Percentiles rank a stretch among this genome's conserved stretches.
phyloP scores from a whole-genome alignment of 2,797 vertebrate species.

The Tolypeutes matacus region DNA sequence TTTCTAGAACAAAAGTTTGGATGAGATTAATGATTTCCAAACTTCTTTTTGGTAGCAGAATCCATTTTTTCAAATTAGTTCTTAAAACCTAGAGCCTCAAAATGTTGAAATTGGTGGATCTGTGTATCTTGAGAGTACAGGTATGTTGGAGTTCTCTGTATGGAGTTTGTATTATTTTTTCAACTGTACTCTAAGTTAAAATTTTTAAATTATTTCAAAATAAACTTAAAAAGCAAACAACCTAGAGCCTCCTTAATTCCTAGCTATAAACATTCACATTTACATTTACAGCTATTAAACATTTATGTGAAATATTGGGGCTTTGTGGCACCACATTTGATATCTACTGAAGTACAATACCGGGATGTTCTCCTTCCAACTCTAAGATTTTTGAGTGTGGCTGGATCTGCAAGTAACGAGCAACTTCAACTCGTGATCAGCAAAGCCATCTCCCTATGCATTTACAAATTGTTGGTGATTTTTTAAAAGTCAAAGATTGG shows the following conservation, averaged over 20 bases:
- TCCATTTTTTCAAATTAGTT: not conserved
- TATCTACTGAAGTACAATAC: not conserved
- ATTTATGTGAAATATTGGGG: not conserved
- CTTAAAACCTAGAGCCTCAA: constrained; percentile 20
- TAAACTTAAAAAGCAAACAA: too few species aligned
- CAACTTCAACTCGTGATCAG: not conserved
- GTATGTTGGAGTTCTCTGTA: too few species aligned
- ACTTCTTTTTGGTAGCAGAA: not conserved
- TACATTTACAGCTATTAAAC: not conserved
- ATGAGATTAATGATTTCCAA: not conserved
- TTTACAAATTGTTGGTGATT: not conserved
- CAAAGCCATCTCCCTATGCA: not conserved
- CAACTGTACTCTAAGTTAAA: too few species aligned
- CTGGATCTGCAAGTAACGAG: not conserved
- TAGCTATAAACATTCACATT: not conserved
- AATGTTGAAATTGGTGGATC: too few species aligned
- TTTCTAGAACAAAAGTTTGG: constrained; percentile 35
- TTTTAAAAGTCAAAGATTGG: constrained; percentile 1
- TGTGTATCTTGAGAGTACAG: too few species aligned
- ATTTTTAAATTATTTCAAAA: too few species aligned
- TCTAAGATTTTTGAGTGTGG: not conserved
- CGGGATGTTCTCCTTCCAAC: not conserved
- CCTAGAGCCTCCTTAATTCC: not conserved
- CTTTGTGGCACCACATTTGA: not conserved
- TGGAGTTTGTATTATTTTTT: too few species aligned